Evolutionary conservation across 2,113 vertebrate genomes (phyloP), one percentile per base, ranked within the genome.

Genomic region (Sclerurus mexicanus): DNA sequence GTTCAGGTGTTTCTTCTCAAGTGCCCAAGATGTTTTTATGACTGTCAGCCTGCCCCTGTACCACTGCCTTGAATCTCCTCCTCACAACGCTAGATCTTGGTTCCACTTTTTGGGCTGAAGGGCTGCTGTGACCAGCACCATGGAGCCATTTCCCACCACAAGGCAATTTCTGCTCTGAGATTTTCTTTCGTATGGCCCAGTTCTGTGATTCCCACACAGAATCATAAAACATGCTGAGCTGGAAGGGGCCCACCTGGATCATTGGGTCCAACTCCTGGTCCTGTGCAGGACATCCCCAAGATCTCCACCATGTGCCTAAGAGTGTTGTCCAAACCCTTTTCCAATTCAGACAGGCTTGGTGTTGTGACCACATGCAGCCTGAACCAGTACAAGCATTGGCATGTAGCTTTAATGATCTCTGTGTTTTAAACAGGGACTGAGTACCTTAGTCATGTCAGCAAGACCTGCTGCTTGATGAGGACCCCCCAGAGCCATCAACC

Each of bases 401-500:
- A 49, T 3, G 30, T 28, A 71, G 28, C 14, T 78, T 58, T 72
- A 39, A 44, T 14, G 4, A 67, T 8, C 10, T 75, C 44, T 64
- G 23, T 14, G 20, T 47, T 88, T 95, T 73, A 68, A 35, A 60
- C 44, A 64, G 74, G 28, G 64, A n/a, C 33, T 35, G 60, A 74
- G 47, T 33, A 13, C 23, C 46, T 80, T 53, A 31, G 19, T 72
- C 9, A 0, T 42, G 25, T 49, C 42, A 42, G 30, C 0, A 0
- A 8, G 33, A 33, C 33, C 17, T 58, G 13, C 23, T 21, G 33
- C 44, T 76, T 53, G 31, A 35, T 6, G 12, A 73, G 33, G 18
- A n/a, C 28, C 31, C 21, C 25, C 25, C 4, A 33, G 0, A 0
- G 17, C 79, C 55, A 47, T 14, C 35, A 52, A 5, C 28, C 19